Evolutionary conservation across 30 jellyfish, hydroid and myxozoan species (phyloP).

Genomic region (Chrysaora quinquecirrha): DNA sequence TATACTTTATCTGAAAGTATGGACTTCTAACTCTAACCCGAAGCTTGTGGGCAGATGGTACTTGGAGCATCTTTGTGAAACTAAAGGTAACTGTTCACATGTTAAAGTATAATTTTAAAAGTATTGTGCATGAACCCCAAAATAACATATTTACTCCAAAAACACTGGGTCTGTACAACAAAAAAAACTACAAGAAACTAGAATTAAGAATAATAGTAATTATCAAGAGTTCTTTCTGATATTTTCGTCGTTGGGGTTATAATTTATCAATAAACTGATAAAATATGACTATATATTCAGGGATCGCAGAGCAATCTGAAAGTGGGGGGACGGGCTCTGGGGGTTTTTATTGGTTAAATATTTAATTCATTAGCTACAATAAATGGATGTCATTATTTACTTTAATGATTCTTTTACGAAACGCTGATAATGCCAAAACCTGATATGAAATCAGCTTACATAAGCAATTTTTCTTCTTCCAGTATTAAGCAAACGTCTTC

Average conservation of each 20-base stretch:
- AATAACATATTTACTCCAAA: not conserved
- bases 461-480: not conserved
- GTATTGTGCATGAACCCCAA: not conserved
- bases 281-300: too few relatives aligned
- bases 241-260: constrained; percentile 2
- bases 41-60: constrained; percentile 24
- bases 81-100: constrained; percentile 23
- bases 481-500: constrained; percentile 17
- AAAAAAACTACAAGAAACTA: too few relatives aligned
- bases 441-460: not conserved
- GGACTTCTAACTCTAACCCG: constrained; percentile 46
- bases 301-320: constrained; percentile 3
- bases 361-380: not conserved
- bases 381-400: not conserved
- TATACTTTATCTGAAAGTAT: constrained; percentile 6
- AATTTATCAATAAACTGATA: not conserved
- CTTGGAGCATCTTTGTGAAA: constrained; percentile 14
- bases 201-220: not conserved
- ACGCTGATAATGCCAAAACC: constrained; percentile 1
- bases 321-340: constrained; percentile 5
- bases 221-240: not conserved
- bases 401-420: not conserved
- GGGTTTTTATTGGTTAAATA: not conserved
- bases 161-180: not conserved
- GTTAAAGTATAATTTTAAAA: not conserved